A percentile compares a stretch with the other conserved stretches of the same genome.
These are phyloP conservation scores for Muscicapa comitata DNA, from an alignment of 2,797 vertebrate species.

Conservation along the genomic window DNA sequence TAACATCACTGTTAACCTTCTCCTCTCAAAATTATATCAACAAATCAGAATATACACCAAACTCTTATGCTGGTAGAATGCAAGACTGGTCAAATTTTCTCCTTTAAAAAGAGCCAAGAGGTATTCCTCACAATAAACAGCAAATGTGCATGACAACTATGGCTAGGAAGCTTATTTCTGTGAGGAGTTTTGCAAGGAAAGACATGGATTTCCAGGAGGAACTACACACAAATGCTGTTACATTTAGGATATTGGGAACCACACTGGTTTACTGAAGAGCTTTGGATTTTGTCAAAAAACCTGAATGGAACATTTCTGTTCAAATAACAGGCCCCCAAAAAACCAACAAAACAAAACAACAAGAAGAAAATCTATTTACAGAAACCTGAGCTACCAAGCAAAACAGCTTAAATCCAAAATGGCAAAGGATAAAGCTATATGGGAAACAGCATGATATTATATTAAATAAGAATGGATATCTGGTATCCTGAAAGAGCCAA, in stretches of 20 bases:
- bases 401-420: not conserved
- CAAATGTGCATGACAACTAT: not conserved
- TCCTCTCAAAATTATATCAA: not conserved
- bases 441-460: not conserved
- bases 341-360: not conserved
- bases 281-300: not conserved
- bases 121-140: not conserved
- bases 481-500: not conserved
- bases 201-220: not conserved
- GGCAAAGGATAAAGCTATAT: not conserved
- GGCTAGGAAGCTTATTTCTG: not conserved
- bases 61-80: not conserved
- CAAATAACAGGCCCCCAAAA: not conserved
- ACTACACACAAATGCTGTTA: not conserved
- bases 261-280: not conserved
- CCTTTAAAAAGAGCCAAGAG: not conserved
- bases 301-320: not conserved
- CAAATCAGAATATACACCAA: not conserved
- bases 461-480: not conserved
- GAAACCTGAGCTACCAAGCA: not conserved
- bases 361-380: not conserved
- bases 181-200: not conserved
- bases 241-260: not conserved
- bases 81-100: not conserved
- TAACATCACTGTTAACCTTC: not conserved